These are phyloP conservation scores for Apodemus sylvaticus DNA, from an alignment of 2,113 vertebrate species.

Conservation along the genomic window DNA sequence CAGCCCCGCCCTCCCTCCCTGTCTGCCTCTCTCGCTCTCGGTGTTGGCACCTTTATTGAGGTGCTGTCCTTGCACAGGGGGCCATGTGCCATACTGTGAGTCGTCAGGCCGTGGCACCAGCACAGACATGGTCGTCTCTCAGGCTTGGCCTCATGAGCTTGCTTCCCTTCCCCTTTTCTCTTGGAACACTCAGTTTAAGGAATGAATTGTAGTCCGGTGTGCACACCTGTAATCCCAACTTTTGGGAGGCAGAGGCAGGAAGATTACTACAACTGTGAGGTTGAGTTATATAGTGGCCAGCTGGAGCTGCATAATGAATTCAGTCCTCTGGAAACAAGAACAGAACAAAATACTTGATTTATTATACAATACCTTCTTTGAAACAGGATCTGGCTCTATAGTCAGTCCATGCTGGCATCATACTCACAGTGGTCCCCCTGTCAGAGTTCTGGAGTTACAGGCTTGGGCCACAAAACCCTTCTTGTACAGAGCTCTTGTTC, in stretches of 20 bases:
- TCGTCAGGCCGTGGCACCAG: background rate
- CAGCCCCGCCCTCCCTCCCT: background rate
- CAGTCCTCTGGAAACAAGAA: background rate
- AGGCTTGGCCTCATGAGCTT: too few relatives aligned
- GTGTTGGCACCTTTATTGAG: background rate
- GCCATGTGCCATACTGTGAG: background rate
- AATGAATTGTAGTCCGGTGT: background rate
- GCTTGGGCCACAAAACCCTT: background rate
- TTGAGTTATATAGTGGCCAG: background rate
- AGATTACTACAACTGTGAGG: background rate
- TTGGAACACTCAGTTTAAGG: too few relatives aligned
- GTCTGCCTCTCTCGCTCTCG: background rate
- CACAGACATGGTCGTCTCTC: too few relatives aligned
- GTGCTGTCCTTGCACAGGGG: too few relatives aligned
- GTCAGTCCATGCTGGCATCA: background rate
- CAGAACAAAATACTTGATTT: background rate
- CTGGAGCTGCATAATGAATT: background rate
- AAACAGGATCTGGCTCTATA: background rate
- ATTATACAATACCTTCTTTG: background rate
- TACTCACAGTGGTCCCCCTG: background rate
- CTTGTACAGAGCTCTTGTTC: background rate
- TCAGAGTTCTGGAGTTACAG: background rate
- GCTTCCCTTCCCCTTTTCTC: background rate
- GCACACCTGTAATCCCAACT: background rate
- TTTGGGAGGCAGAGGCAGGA: background rate